Conservation (phyloP, 1,140 invertebrate genomes). For the Drosophila kikkawai region DNA sequence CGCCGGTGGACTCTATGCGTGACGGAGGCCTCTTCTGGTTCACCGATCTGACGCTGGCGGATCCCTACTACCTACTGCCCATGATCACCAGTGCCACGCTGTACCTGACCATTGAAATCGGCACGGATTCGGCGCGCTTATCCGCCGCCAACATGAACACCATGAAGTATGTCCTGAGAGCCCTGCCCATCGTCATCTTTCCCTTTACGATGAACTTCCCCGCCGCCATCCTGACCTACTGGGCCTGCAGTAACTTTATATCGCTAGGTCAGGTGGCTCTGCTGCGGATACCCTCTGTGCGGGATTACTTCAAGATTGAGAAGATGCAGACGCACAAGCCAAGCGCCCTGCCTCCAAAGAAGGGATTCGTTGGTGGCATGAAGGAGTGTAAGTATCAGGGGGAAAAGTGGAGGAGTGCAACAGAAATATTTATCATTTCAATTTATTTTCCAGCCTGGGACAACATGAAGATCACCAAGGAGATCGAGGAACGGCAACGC, state of each 20-base stretch:
- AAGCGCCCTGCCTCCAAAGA: slow-evolving; percentile 88
- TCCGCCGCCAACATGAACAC: slow-evolving; percentile 88
- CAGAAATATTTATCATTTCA: too few relatives aligned
- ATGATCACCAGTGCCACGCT: slow-evolving; percentile 93
- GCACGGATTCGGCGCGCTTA: slow-evolving; percentile 90
- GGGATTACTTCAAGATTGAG: slow-evolving; percentile 93
- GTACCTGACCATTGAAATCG: slow-evolving; percentile 92
- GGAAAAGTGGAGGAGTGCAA: too few relatives aligned
- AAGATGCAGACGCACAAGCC: slow-evolving; percentile 87
- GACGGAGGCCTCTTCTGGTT: slow-evolving; percentile 97
- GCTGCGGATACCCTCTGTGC: slow-evolving; percentile 91
- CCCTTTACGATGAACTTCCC: slow-evolving; percentile 95
- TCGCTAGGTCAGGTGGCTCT: slow-evolving; percentile 92
- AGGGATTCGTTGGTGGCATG: slow-evolving; percentile 92
- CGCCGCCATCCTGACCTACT: slow-evolving; percentile 95
- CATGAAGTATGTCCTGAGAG: slow-evolving; percentile 91
- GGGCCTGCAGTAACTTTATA: slow-evolving; percentile 95
- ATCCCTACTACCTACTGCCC: slow-evolving; percentile 96
- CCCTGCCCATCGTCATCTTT: slow-evolving; percentile 92
- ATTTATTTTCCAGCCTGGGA: slow-evolving; percentile 88
- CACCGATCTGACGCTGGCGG: slow-evolving; percentile 94
- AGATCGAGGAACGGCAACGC: slow-evolving; percentile 91
- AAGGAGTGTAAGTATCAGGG: slow-evolving; percentile 90
- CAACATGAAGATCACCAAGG: slow-evolving; percentile 92
- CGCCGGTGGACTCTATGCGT: slow-evolving; percentile 94